Evolutionary conservation across 2,888 invertebrate genomes (phyloP), one percentile per base, ranked within the genome.

Genomic region (Apodemia duryi): DNA sequence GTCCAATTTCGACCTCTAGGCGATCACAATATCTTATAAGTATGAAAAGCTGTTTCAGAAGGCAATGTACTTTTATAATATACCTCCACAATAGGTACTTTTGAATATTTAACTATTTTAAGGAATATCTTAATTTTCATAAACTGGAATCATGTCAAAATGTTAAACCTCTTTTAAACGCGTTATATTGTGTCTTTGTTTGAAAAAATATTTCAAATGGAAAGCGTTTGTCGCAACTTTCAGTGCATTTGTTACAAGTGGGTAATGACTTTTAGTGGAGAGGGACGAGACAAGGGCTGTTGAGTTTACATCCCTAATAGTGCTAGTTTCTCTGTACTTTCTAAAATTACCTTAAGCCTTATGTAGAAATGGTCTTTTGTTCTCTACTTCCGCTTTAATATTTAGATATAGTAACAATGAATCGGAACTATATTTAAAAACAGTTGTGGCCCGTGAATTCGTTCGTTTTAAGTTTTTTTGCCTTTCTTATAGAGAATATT

Each of bases 281-380:
- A 32, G 57, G 32, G 13, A 60, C 29, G 35, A 35, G 7, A 35
- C n/a, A 13, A 60, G 57, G 32, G 57, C 57, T 60, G 6, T 60
- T 60, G 35, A 60, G 57, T 35, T 60, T 35, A 60, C 57, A 60
- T 35, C 57, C 57, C 57, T 60, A 60, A 60, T 60, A 32, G 57
- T 32, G 57, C 60, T n/a, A 6, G 35, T 60, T 60, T 35, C 57
- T 60, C 35, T 60, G 57, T 60, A 35, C 35, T 60, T 11, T 13
- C 13, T 7, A 35, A 32, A 60, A 60, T 60, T 60, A 60, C 35
- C 57, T 57, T 35, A 60, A 13, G n/a, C 7, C 57, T 13, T 11
- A 13, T 60, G 57, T 60, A 35, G n/a, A 60, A 35, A n/a, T 13
- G 7, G 1, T 60, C 35, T 7, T 32, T 57, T 35, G 57, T 57